Conservation (phyloP, 2,113 vertebrate genomes). For the Dromas ardeola region DNA sequence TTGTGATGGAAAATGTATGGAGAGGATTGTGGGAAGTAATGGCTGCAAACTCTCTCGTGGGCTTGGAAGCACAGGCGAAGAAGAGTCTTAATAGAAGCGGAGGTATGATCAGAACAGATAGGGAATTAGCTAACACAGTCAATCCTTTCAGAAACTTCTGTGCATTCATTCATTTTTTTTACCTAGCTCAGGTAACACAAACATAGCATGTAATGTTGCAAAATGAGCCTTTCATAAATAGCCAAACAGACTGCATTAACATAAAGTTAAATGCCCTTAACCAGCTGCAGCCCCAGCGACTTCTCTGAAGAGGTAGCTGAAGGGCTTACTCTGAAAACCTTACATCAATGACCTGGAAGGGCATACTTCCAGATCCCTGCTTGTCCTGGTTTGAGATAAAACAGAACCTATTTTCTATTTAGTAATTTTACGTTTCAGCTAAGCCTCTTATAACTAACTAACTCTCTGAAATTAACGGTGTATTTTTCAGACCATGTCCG, state of each 20-base stretch:
- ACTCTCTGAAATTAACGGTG: background rate
- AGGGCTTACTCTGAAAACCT: background rate
- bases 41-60: background rate
- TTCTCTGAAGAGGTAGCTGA: background rate
- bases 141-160: background rate
- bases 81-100: background rate
- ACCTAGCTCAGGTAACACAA: background rate
- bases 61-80: background rate
- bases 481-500: background rate
- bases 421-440: background rate
- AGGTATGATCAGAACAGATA: background rate
- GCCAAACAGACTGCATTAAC: background rate
- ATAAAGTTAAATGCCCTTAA: background rate
- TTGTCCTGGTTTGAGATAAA: background rate
- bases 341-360: background rate
- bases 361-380: background rate
- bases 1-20: background rate
- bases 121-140: background rate
- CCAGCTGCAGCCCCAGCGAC: background rate
- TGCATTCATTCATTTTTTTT: background rate
- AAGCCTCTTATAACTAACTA: background rate
- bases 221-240: background rate
- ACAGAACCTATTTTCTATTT: background rate
- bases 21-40: background rate
- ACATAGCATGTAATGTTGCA: background rate